Percentiles rank a stretch among this genome's conserved stretches.
Evolutionary conservation across 2,888 invertebrate genomes (phyloP).

Genomic region (Gryllus longicercus): DNA sequence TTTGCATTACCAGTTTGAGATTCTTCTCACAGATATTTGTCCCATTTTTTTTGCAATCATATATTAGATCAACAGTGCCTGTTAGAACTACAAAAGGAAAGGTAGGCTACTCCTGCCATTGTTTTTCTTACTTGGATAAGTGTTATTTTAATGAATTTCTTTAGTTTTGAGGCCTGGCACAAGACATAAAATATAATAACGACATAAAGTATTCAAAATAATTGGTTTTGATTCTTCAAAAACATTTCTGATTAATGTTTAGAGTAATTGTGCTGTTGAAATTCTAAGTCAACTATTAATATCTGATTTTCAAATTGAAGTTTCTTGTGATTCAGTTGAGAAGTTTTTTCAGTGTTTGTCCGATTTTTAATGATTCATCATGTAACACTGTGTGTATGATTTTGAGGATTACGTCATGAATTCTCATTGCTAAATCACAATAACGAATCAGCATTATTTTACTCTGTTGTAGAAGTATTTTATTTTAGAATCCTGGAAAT

Average conservation of each 20-base stretch:
- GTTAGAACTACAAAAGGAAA: not conserved
- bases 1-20: not conserved
- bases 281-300: not conserved
- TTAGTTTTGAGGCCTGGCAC: not conserved
- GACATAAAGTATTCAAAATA: not conserved
- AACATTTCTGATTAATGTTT: not conserved
- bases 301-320: not conserved
- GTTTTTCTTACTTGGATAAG: not conserved
- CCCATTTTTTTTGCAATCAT: not conserved
- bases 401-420: not conserved
- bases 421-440: not conserved
- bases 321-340: not conserved
- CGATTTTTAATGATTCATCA: not conserved
- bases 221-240: not conserved
- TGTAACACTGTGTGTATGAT: not conserved
- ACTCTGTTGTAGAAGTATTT: not conserved
- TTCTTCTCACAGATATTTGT: not conserved
- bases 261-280: not conserved
- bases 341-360: not conserved
- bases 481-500: too few relatives aligned
- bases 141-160: not conserved
- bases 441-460: not conserved
- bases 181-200: too few relatives aligned
- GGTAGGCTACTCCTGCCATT: constrained; percentile 17
- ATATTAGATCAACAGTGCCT: not conserved